Conservation (phyloP, 1,140 invertebrate species). For the Pogonognathellus flavescens region DNA sequence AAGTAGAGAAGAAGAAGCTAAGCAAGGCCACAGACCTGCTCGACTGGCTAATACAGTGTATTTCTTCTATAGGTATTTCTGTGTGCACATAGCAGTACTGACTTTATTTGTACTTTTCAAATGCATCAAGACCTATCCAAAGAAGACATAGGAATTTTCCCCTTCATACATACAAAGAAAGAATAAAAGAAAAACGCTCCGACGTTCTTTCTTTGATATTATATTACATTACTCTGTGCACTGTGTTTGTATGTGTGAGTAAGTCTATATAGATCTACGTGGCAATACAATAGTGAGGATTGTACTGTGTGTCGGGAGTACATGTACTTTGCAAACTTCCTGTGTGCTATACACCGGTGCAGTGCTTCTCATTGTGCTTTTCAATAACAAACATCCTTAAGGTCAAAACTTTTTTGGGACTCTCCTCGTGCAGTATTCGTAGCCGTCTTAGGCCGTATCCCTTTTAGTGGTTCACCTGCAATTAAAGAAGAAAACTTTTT, state of each 20-base stretch:
- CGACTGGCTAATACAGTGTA: slow-evolving; percentile 10
- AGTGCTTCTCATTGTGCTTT: slow-evolving; percentile 35
- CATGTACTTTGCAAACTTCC: neutral
- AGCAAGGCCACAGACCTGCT: slow-evolving; percentile 8
- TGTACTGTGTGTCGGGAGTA: neutral
- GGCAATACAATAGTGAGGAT: neutral
- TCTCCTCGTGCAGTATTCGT: neutral
- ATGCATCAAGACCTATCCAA: slow-evolving; percentile 26
- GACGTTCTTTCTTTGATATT: slow-evolving; percentile 22
- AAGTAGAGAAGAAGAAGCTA: neutral
- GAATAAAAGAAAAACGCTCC: slow-evolving; percentile 39
- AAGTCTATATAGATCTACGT: neutral
- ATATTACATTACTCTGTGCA: slow-evolving; percentile 3
- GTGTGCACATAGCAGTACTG: neutral
- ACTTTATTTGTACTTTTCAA: neutral
- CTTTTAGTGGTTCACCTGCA: slow-evolving; percentile 37
- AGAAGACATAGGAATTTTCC: slow-evolving; percentile 48
- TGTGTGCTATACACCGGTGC: neutral
- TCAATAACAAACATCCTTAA: slow-evolving; percentile 49
- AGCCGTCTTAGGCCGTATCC: neutral
- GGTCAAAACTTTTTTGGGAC: slow-evolving; percentile 38
- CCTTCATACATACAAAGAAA: slow-evolving; percentile 26
- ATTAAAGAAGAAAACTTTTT: slow-evolving; percentile 44
- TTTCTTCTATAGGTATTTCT: neutral
- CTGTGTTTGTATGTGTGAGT: neutral